phyloP scores from a whole-genome alignment of 2,113 vertebrate genomes.

The Oriolus oriolus region DNA sequence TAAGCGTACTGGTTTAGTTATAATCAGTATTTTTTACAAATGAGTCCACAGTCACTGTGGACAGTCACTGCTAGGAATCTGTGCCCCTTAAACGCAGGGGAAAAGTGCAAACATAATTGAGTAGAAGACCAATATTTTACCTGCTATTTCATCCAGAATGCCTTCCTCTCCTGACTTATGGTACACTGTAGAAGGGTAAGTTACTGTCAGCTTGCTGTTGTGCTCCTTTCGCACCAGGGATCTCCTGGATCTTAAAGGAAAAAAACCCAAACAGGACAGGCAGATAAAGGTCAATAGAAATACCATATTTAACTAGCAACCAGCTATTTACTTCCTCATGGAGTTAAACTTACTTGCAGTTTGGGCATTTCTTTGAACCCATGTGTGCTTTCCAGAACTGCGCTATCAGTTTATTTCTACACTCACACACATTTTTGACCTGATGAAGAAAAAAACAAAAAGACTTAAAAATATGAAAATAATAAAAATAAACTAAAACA shows the following conservation, averaged over 20 bases:
- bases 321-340: not conserved
- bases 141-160: not conserved
- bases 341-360: slow-evolving; percentile 84
- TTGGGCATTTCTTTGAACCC: slow-evolving; percentile 80
- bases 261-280: not conserved
- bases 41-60: not conserved
- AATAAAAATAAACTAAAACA: not conserved
- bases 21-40: not conserved
- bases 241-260: slow-evolving; percentile 69
- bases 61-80: not conserved
- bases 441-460: slow-evolving; percentile 18
- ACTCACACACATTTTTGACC: slow-evolving; percentile 91
- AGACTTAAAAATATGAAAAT: not conserved
- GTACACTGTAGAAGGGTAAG: slow-evolving; percentile 55
- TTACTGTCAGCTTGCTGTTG: slow-evolving; percentile 90
- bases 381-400: slow-evolving; percentile 87
- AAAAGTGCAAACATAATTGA: not conserved
- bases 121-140: not conserved
- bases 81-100: not conserved
- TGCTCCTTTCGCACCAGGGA: slow-evolving; percentile 85
- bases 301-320: not conserved
- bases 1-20: not conserved
- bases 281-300: not conserved
- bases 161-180: slow-evolving; percentile 10
- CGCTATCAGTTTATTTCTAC: slow-evolving; percentile 77